A percentile compares a stretch with the other conserved stretches of the same genome.
Evolutionary conservation across 2,113 vertebrate genomes (phyloP).

Genomic region (Empidonax traillii): DNA sequence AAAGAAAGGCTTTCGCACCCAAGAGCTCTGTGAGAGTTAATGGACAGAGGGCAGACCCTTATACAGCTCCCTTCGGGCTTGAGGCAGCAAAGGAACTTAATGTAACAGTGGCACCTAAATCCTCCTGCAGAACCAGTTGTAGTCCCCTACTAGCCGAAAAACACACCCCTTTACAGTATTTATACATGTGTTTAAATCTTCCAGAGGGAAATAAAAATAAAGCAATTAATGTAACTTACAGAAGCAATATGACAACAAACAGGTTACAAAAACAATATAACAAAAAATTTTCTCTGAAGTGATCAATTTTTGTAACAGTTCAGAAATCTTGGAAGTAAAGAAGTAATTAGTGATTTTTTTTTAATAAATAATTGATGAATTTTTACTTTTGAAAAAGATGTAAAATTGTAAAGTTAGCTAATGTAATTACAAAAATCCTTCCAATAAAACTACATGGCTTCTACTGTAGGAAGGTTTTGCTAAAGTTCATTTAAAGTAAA

Average conservation of each 20-base stretch:
- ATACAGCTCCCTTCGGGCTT: neutral
- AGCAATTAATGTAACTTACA: neutral
- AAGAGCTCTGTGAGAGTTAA: neutral
- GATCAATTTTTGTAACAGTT: neutral
- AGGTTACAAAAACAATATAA: neutral
- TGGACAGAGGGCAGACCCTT: neutral
- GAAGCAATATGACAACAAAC: neutral
- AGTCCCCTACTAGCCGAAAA: neutral
- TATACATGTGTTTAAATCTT: neutral
- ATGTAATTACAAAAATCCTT: neutral
- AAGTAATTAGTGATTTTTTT: neutral
- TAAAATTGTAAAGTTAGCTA: neutral
- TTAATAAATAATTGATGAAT: neutral
- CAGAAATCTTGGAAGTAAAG: neutral
- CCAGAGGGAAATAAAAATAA: neutral
- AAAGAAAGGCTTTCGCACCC: neutral
- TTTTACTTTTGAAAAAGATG: neutral
- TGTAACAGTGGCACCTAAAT: neutral
- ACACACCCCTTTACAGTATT: neutral
- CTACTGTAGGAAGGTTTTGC: neutral
- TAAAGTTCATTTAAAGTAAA: neutral
- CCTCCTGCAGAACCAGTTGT: neutral
- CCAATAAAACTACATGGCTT: neutral
- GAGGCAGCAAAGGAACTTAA: neutral
- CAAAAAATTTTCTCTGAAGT: neutral